Evolutionary conservation across 2,888 invertebrate species (phyloP), one percentile per base, ranked within the genome.

Genomic region (Emesis furor): DNA sequence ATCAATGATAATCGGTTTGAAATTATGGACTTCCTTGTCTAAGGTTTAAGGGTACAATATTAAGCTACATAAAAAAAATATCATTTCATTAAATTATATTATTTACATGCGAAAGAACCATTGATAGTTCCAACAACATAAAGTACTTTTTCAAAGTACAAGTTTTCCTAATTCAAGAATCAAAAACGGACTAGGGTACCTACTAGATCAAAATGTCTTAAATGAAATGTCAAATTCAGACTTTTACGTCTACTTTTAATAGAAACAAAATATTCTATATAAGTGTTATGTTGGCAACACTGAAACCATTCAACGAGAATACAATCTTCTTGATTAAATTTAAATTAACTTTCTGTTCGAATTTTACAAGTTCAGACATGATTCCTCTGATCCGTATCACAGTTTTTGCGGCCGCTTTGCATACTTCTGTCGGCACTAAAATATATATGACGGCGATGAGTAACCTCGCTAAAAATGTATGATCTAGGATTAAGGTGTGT

Each of bases 351-450:
- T 79, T 78, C 81, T 79, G 32, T 30, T 65, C 32, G 65, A 65
- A 81, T 89, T 92, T 46, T 5, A 94, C 96, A 95, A 91, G 96
- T 96, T 93, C 92, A 89, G 92, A 96, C 96, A 94, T 94, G 96
- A 95, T 46, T 46, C 46, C 46, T 94, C 93, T 90, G 89, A 90
- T 92, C 89, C 91, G 92, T 92, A 91, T 91, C 84, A 88, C 73
- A 81, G 91, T 92, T 93, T 94, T 94, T 93, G 90, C 89, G 93
- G 90, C 93, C 88, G 93, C 92, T 95, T 95, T 94, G 94, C 94
- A 95, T 94, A 94, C 88, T 88, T 85, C 85, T 75, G 83, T 78
- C 84, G 83, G 84, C 86, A 83, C 78, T 89, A 91, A 90, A 85
- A 46, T 46, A 46, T 46, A 46, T 46, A 90, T 68, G 90, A 91